Conservation (phyloP, 2,888 invertebrate species). For the Muschampia plurimacula region DNA sequence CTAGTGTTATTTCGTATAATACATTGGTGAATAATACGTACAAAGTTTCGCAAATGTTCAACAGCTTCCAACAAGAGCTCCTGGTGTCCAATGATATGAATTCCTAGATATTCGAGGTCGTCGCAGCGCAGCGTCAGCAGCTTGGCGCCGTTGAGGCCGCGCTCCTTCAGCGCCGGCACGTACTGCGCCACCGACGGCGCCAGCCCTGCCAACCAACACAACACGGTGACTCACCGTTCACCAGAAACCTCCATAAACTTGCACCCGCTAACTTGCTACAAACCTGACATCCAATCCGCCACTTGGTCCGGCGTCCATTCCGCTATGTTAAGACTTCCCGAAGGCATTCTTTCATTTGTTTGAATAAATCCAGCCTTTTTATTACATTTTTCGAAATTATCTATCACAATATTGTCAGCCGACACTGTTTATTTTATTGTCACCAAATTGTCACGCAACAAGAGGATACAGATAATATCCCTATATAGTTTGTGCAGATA, state of each 20-base stretch:
- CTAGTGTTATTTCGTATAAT: background rate
- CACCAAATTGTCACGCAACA: conserved; percentile 33
- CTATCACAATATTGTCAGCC: conserved; percentile 40
- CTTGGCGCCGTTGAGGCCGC: conserved; percentile 92
- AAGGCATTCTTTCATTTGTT: conserved; percentile 33
- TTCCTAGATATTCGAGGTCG: conserved; percentile 94
- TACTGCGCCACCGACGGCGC: conserved; percentile 93
- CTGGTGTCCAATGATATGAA: conserved; percentile 95
- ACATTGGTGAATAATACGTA: conserved; percentile 74
- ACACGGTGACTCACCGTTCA: conserved; percentile 50
- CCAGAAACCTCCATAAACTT: conserved; percentile 39
- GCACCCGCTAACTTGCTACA: conserved; percentile 45
- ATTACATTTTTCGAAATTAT: conserved; percentile 30
- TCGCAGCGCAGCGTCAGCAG: conserved; percentile 94
- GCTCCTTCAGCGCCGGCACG: conserved; percentile 91
- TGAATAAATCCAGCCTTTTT: background rate
- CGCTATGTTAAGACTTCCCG: conserved; percentile 86
- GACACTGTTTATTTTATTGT: conserved; percentile 37
- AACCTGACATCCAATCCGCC: conserved; percentile 96
- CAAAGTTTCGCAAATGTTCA: conserved; percentile 95
- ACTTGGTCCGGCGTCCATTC: conserved; percentile 97
- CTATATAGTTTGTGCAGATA: background rate
- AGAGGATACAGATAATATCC: conserved; percentile 9
- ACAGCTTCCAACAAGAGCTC: conserved; percentile 97
- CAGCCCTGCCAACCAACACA: conserved; percentile 85